These are phyloP conservation scores for Phylloscopus whistleri DNA, from an alignment of 2,113 vertebrate genomes.

Conservation along the genomic window DNA sequence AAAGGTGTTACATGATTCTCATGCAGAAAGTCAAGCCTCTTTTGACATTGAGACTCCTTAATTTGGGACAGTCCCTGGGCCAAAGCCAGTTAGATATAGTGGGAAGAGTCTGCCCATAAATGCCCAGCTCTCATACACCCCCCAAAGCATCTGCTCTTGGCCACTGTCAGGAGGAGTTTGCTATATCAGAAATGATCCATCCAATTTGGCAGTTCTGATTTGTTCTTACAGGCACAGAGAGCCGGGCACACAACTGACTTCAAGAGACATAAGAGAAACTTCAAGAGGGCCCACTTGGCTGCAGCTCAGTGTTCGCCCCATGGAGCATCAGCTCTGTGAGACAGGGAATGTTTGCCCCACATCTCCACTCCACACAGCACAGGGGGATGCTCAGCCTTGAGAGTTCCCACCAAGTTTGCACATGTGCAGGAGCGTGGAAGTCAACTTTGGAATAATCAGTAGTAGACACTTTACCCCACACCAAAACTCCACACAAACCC, in stretches of 20 bases:
- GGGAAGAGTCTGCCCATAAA: not conserved
- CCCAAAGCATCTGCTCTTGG: slow-evolving; percentile 4
- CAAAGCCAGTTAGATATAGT: not conserved
- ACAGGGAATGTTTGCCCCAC: not conserved
- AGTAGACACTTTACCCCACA: not conserved
- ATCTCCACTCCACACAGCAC: not conserved
- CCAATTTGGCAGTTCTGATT: not conserved
- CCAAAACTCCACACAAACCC: not conserved
- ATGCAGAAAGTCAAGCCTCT: not conserved
- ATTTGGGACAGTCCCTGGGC: not conserved
- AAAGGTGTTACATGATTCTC: slow-evolving; percentile 15
- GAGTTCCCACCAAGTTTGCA: not conserved
- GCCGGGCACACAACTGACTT: not conserved
- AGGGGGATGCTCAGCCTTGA: not conserved
- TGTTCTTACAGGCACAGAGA: not conserved
- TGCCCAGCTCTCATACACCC: not conserved
- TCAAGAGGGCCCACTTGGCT: not conserved
- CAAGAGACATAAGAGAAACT: not conserved
- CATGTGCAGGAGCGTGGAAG: not conserved
- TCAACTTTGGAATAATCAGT: not conserved
- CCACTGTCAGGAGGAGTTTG: not conserved
- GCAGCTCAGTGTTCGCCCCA: not conserved
- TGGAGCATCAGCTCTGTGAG: not conserved
- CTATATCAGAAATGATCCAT: not conserved
- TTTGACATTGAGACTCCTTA: not conserved